Conservation (phyloP, 2,888 invertebrate genomes). For the Incurvaria masculella region DNA sequence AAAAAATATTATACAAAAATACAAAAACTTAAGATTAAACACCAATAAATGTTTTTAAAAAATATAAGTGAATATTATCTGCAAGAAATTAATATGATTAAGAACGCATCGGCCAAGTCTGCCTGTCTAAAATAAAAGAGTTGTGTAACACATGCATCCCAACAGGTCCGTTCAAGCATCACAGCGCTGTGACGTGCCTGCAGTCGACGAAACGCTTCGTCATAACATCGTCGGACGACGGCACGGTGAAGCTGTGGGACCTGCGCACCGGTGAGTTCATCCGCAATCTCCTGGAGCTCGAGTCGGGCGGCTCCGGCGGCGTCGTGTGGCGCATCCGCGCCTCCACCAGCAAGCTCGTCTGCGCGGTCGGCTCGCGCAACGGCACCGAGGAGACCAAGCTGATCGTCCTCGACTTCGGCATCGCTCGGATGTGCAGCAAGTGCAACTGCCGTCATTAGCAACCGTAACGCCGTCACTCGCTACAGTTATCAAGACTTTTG, state of each 20-base stretch:
- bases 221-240: constrained; percentile 98
- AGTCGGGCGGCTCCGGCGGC: constrained; percentile 95
- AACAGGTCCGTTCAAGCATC: constrained; percentile 91
- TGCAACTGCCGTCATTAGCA: too few relatives aligned
- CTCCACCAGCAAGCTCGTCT: constrained; percentile 94
- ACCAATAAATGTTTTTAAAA: too few relatives aligned
- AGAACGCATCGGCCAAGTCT: too few relatives aligned
- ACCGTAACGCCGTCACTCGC: too few relatives aligned
- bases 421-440: constrained; percentile 66
- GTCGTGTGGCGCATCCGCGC: constrained; percentile 98
- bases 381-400: constrained; percentile 99
- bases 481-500: too few relatives aligned
- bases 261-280: constrained; percentile 95
- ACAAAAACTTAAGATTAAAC: too few relatives aligned
- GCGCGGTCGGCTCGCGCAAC: constrained; percentile 97
- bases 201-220: constrained; percentile 97
- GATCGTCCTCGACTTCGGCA: constrained; percentile 95
- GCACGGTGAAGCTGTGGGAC: constrained; percentile 99
- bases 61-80: too few relatives aligned
- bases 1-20: too few relatives aligned
- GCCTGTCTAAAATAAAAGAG: too few relatives aligned
- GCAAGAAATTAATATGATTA: too few relatives aligned
- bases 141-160: too few relatives aligned
- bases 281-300: constrained; percentile 89
- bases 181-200: constrained; percentile 97